Base-by-base conservation (phyloP, 2,888 invertebrate genomes). In the Ornithoptera alexandrae region DNA sequence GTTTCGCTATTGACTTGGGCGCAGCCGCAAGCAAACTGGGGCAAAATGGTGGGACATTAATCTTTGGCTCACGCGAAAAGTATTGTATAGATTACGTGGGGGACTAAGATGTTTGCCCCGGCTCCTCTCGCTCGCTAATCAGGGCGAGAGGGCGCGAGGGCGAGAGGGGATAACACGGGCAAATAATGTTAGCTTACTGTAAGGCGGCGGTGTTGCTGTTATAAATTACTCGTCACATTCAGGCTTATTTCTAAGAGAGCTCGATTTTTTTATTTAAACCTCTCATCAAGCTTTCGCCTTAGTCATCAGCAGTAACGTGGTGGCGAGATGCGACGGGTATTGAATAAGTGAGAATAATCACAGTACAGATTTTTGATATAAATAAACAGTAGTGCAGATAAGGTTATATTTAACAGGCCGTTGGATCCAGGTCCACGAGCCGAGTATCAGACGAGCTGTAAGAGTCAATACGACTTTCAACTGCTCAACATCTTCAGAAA, bases 11-110 rank as follows among this genome's bases (percentile, higher is more conserved):
- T 73, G 58, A 72, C 76, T 79, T 75, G 72, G 62, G 30, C 65
- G 56, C 20, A 22, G 18, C 53, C n/a, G 17, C 61, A 62, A 78
- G 80, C 80, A 85, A 90, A 87, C 85, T 86, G 82, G 85, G 82
- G 85, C 85, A 86, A 86, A 89, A 89, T 82, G 83, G 81, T 80
- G 78, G 83, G 81, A 84, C 88, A 88, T 88, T 88, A 88, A 89
- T 88, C 88, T 88, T 85, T 80, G 79, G 82, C 79, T 81, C 81
- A 81, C 82, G 79, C 81, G 85, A 84, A 88, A 88, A 88, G 87
- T 88, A 89, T 86, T 84, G 81, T 83, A 82, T 82, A 82, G 83
- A 87, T 87, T 84, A 85, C 80, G 75, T 74, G 75, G 81, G 84
- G 81, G 83, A 82, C 82, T 84, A 79, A 82, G 84, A 83, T 80